These are phyloP conservation scores for Drosophila tanythrix DNA, from an alignment of 2,888 invertebrate genomes.

Conservation along the genomic window DNA sequence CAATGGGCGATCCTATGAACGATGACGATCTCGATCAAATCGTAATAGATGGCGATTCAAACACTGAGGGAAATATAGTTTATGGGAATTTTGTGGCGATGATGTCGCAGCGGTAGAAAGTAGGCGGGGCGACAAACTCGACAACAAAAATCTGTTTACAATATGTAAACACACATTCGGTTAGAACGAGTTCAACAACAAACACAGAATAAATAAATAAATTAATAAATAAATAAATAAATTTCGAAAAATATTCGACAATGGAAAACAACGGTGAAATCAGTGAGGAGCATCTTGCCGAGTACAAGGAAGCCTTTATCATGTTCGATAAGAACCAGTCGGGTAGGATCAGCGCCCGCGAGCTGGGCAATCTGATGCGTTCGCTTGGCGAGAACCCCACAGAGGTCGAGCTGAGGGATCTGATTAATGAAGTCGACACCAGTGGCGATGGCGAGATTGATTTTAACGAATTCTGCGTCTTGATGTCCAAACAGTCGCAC, in stretches of 20 bases:
- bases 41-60: constrained; percentile 56
- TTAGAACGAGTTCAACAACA: not conserved
- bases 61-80: constrained; percentile 65
- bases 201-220: not conserved
- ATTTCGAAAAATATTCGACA: not conserved
- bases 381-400: constrained; percentile 99
- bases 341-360: constrained; percentile 99
- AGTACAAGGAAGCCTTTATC: constrained; percentile 99
- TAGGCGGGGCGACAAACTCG: constrained; percentile 18
- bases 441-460: constrained; percentile 93
- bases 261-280: constrained; percentile 86
- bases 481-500: constrained; percentile 99
- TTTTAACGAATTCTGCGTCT: constrained; percentile 98
- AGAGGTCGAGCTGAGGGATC: constrained; percentile 99
- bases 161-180: constrained; percentile 9
- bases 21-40: constrained; percentile 66
- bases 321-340: constrained; percentile 99
- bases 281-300: constrained; percentile 99
- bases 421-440: constrained; percentile 99
- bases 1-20: constrained; percentile 53
- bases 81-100: constrained; percentile 58
- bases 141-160: not conserved
- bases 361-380: constrained; percentile 99
- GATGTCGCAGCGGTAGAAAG: constrained; percentile 47
- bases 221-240: too few species aligned